Conservation (phyloP, 2,888 invertebrate species). For the Morinoia aosen region DNA sequence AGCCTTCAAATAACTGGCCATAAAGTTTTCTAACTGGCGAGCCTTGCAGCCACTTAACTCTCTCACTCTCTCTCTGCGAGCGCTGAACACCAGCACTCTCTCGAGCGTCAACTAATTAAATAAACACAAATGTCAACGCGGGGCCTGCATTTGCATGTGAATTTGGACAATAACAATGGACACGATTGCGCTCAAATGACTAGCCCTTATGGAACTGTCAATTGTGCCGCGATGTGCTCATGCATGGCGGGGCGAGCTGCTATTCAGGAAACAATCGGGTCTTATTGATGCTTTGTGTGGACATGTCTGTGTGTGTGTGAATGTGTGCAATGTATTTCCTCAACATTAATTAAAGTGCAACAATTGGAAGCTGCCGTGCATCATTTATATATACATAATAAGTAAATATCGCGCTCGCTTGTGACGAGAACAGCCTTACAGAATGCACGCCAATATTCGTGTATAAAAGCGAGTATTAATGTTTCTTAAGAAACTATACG, state of each 20-base stretch:
- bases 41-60: slow-evolving; percentile 31
- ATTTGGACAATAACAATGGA: slow-evolving; percentile 15
- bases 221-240: neutral
- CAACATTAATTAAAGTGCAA: neutral
- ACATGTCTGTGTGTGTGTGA: neutral
- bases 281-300: neutral
- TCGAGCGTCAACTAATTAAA: slow-evolving; percentile 16
- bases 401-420: no score
- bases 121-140: slow-evolving; percentile 43
- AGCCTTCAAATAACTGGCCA: slow-evolving; percentile 53
- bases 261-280: neutral
- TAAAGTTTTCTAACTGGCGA: neutral
- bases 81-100: slow-evolving; percentile 2
- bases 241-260: no score
- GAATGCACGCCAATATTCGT: no score
- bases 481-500: no score
- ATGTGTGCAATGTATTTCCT: neutral
- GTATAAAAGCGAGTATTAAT: no score
- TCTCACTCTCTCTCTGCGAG: neutral
- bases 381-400: no score
- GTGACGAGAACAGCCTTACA: no score
- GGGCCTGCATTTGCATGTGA: neutral
- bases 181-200: slow-evolving; percentile 26
- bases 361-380: neutral
- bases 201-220: neutral